Base-by-base conservation (phyloP, 2,888 invertebrate genomes). In the Yponomeuta sedellus region DNA sequence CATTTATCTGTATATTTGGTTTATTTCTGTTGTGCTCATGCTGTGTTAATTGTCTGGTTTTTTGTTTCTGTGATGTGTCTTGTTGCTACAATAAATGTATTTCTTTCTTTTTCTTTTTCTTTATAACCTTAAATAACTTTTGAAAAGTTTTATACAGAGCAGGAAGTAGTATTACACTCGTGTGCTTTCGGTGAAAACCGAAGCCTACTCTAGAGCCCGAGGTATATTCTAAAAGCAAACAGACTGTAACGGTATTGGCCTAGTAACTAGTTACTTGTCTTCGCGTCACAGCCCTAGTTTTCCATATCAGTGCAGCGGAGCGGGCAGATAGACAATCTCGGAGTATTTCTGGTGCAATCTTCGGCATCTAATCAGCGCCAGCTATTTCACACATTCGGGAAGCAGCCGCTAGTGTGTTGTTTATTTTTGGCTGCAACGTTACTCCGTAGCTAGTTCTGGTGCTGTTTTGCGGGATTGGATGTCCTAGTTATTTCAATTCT, bases 351-450 rank as follows among this genome's bases (percentile, higher is more conserved):
- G 59, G 59, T 22, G 59, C 59, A 59, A 59, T 59, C 59, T 59
- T 59, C 59, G 59, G 59, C 59, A 59, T 59, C 59, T 59, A 59
- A 59, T 59, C 52, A 44, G 64, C 44, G 44, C 44, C 44, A 52
- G 44, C 44, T 52, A 52, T 52, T 52, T 12, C 44, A 52, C 44
- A 52, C 44, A 52, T 52, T 52, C 16, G 44, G 44, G 44, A 52
- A 52, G 44, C 44, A 16, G 12, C 44, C 44, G 16, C 44, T 52
- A 12, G 12, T 52, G 44, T 52, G 44, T 16, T 16, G 44, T 52
- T 52, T 52, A 52, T 52, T 52, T 52, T 52, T 12, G 44, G 1
- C 8, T 52, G n/a, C n/a, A n/a, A n/a, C n/a, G n/a, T 12, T 3
- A 5, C 44, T 16, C 4, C 44, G 44, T 12, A 16, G 16, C 1